Evolutionary conservation across 2,888 invertebrate genomes (phyloP), one percentile per base, ranked within the genome.

Genomic region (Acanthopleura granulata): DNA sequence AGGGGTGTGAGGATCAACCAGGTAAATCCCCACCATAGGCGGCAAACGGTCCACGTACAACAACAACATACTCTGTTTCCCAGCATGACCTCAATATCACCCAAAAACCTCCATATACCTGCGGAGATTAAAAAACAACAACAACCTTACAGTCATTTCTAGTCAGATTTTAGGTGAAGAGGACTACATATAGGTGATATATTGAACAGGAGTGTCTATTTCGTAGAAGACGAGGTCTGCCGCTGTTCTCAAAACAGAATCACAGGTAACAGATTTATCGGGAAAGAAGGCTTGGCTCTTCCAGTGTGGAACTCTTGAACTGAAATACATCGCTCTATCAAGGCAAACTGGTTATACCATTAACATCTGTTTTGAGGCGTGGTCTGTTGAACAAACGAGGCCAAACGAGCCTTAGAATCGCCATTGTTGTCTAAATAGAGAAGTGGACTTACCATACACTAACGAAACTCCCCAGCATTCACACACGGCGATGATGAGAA

Each of bases 391-490:
- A n/a, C n/a, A n/a, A n/a, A n/a, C n/a, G n/a, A n/a, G n/a, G n/a
- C n/a, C n/a, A n/a, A n/a, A n/a, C n/a, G n/a, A n/a, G n/a, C n/a
- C n/a, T n/a, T n/a, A n/a, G n/a, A n/a, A n/a, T n/a, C n/a, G n/a
- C n/a, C n/a, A n/a, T n/a, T n/a, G 40, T 40, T 40, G 70, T 62
- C 25, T 40, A 18, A 12, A 30, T 40, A 40, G 40, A 40, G 40
- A 40, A 49, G 25, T 0, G 25, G 6, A 79, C 81, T 73, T 78
- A 86, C 89, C 89, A 77, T 89, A 89, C 73, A 95, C 92, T 93
- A 94, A 95, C 74, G 93, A 93, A 15, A 96, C 90, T 0, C 94
- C 93, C 61, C 94, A 89, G 50, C 94, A 92, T 90, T 95, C 95
- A 71, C 92, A 89, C 29, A 95, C 92, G 0, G 94, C 93, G 77